phyloP scores from a whole-genome alignment of 1,140 invertebrate genomes.

The Oncopeltus fasciatus region DNA sequence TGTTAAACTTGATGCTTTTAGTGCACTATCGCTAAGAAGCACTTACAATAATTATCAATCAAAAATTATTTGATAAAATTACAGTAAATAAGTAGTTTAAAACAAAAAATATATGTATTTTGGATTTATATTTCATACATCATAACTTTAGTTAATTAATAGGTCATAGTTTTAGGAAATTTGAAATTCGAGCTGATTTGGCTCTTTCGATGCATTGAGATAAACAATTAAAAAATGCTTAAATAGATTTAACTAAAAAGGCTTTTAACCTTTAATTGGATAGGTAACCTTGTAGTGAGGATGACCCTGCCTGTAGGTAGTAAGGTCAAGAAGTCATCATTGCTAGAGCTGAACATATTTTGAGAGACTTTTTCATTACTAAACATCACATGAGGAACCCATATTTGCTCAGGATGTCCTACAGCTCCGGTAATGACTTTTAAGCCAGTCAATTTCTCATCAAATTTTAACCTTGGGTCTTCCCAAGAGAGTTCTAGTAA shows the following conservation, averaged over 20 bases:
- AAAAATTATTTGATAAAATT: no score
- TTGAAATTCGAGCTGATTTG: not conserved
- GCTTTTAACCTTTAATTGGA: not conserved
- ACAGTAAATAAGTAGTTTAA: no score
- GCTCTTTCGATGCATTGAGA: not conserved
- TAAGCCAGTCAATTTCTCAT: slow-evolving; percentile 41
- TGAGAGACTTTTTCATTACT: slow-evolving; percentile 61
- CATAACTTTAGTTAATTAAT: no score
- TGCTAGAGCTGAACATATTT: slow-evolving; percentile 40
- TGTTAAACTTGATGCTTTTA: no score
- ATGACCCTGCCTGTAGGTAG: slow-evolving; percentile 57
- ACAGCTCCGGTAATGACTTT: slow-evolving; percentile 44
- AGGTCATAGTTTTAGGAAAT: no score
- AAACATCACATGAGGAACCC: slow-evolving; percentile 64
- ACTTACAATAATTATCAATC: no score
- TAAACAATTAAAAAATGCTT: not conserved
- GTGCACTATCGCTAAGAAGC: no score
- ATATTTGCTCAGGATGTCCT: slow-evolving; percentile 49
- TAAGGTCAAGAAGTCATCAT: slow-evolving; percentile 58
- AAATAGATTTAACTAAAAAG: no score
- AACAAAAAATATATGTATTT: no score
- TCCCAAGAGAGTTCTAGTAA: slow-evolving; percentile 58
- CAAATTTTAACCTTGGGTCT: slow-evolving; percentile 49
- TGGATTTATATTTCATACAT: no score
- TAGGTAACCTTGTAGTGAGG: slow-evolving; percentile 41